Evolutionary conservation across 2,113 vertebrate species (phyloP).

Genomic region (Andinoacara biseriatus): DNA sequence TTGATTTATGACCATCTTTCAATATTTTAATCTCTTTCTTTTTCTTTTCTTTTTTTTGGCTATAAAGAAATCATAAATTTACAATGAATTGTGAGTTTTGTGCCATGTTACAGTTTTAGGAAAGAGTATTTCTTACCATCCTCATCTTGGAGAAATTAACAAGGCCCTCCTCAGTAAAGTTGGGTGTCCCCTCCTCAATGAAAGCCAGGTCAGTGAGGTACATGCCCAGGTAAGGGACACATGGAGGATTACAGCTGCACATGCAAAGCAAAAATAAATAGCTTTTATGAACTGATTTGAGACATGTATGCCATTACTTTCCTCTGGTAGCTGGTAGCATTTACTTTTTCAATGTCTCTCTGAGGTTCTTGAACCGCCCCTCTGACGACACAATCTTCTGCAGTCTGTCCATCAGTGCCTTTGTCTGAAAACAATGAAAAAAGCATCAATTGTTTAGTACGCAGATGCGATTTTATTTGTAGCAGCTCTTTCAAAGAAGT

Average conservation of each 20-base stretch:
- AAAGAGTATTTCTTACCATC: conserved; percentile 84
- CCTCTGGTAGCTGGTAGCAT: not conserved
- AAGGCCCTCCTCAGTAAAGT: conserved; percentile 97
- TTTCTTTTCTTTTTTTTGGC: not conserved
- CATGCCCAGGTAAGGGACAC: conserved; percentile 98
- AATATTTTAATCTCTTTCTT: too few species aligned
- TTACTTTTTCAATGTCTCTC: conserved; percentile 98
- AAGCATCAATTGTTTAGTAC: not conserved
- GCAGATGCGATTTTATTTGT: not conserved
- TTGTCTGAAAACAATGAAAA: conserved; percentile 80
- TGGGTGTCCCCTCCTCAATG: conserved; percentile 97
- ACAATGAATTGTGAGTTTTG: not conserved
- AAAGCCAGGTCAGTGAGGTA: conserved; percentile 98
- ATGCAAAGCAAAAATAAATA: not conserved
- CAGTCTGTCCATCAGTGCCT: conserved; percentile 96
- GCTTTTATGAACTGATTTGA: not conserved
- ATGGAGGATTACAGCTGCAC: conserved; percentile 93
- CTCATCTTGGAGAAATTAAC: conserved; percentile 99
- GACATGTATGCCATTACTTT: not conserved
- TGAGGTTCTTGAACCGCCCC: conserved; percentile 98
- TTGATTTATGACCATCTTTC: too few species aligned
- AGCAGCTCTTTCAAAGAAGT: not conserved
- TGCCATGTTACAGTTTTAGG: not conserved
- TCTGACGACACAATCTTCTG: conserved; percentile 98
- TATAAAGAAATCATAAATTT: not conserved